Conservation (phyloP, 2,888 invertebrate species). For the Cantharis flavilabris region DNA sequence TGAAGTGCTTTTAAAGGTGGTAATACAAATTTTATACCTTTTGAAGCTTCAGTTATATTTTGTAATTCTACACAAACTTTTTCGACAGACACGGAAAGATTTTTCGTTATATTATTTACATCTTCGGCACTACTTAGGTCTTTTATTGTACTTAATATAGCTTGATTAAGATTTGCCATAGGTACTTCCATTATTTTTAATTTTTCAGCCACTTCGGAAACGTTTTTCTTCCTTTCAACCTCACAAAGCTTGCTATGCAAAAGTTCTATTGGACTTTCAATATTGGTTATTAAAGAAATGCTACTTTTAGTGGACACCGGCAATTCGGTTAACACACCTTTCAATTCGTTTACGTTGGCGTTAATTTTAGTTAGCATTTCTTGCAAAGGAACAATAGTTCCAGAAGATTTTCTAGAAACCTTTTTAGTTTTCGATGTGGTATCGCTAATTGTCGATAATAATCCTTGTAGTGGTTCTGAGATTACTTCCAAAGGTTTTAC, state of each 20-base stretch:
- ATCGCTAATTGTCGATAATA: not conserved
- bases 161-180: not conserved
- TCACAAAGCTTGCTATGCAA: not conserved
- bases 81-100: not conserved
- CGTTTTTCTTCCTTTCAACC: not conserved
- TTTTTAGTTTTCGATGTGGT: not conserved
- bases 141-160: not conserved
- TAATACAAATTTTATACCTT: not conserved
- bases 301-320: not conserved
- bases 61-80: not conserved
- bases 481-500: slow-evolving; percentile 1
- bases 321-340: not conserved
- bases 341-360: not conserved
- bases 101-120: not conserved
- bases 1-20: slow-evolving; percentile 25
- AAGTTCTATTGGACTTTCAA: not conserved
- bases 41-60: slow-evolving; percentile 25
- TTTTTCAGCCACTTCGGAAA: not conserved
- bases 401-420: not conserved
- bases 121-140: not conserved
- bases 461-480: slow-evolving; percentile 2
- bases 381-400: not conserved
- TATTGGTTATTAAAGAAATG: not conserved
- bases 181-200: not conserved
- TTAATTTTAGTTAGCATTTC: not conserved